Conservation (phyloP, 2,888 invertebrate species). For the Thecocarcelia acutangulata region DNA sequence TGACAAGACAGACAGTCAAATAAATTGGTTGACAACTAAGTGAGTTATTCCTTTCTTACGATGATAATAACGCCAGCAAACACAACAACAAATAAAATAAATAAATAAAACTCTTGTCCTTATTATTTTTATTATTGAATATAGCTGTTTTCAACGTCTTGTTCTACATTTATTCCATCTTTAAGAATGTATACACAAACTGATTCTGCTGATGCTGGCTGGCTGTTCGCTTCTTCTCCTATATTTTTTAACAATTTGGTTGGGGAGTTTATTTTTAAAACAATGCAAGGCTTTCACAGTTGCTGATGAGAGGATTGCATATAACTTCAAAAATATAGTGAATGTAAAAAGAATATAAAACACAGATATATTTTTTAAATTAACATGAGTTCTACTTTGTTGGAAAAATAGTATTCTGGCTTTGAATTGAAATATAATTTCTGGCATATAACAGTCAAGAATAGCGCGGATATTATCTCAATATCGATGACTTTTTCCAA, state of each 20-base stretch:
- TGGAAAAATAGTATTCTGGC: no score
- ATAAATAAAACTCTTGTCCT: constrained; percentile 17
- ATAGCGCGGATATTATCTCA: no score
- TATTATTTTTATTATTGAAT: constrained; percentile 30
- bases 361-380: no score
- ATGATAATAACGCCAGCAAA: constrained; percentile 26
- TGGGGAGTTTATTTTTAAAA: constrained; percentile 21
- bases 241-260: constrained; percentile 52
- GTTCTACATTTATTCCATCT: constrained; percentile 15
- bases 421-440: no score
- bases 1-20: constrained; percentile 54
- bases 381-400: no score
- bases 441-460: no score
- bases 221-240: constrained; percentile 35
- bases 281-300: constrained; percentile 28
- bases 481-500: no score
- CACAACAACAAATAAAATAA: no score
- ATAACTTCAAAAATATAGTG: no score
- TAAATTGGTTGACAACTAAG: constrained; percentile 68
- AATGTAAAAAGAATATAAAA: no score
- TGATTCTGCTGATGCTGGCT: constrained; percentile 7
- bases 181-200: constrained; percentile 31
- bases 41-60: constrained; percentile 56
- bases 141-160: not conserved
- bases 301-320: no score